These are phyloP conservation scores for Cotesia vestalis DNA, from an alignment of 1,140 invertebrate genomes.

Conservation along the genomic window DNA sequence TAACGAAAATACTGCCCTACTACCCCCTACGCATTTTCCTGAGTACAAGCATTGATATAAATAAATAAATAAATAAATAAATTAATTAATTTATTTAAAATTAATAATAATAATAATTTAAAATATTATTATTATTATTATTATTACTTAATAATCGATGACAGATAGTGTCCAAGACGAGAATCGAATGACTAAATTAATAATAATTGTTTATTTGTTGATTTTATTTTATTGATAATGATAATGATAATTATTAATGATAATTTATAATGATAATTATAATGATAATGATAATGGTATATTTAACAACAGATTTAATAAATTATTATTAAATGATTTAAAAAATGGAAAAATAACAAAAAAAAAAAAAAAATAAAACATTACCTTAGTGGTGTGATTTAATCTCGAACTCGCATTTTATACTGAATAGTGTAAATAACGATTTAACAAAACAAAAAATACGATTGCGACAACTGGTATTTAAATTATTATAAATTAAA, in stretches of 20 bases:
- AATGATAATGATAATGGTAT: no score
- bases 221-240: no score
- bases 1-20: constrained; percentile 65
- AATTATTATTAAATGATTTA: background rate
- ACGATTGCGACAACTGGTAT: constrained; percentile 46
- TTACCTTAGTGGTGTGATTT: constrained; percentile 59
- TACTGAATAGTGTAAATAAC: constrained; percentile 65
- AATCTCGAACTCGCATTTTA: constrained; percentile 64
- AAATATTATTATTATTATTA: constrained; percentile 8
- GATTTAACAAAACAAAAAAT: constrained; percentile 47
- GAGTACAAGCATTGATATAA: constrained; percentile 67
- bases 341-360: background rate
- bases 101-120: constrained; percentile 31
- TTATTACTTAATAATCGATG: constrained; percentile 54
- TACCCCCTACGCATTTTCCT: constrained; percentile 64
- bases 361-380: constrained; percentile 23
- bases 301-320: constrained; percentile 8
- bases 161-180: constrained; percentile 59
- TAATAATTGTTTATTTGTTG: background rate
- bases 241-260: no score
- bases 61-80: constrained; percentile 23
- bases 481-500: constrained; percentile 57
- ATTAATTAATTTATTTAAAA: background rate
- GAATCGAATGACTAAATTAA: constrained; percentile 26
- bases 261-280: constrained; percentile 9